Evolutionary conservation across 2,888 invertebrate genomes (phyloP).

Genomic region (Parascotia fuliginaria): DNA sequence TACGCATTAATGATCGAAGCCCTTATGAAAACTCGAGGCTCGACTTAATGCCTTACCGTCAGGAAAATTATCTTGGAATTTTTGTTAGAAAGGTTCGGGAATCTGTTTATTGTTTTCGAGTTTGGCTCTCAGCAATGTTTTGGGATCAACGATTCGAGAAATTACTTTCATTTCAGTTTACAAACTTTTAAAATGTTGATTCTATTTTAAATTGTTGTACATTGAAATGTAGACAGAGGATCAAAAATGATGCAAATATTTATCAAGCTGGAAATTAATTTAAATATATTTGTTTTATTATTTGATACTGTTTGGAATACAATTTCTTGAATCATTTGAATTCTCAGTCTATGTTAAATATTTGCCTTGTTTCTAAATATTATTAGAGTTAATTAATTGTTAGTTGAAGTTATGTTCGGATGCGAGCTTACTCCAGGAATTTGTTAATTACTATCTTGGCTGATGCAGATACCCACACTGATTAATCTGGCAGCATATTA

Average conservation of each 20-base stretch:
- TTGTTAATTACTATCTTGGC: no score
- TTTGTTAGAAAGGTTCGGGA: conserved; percentile 52
- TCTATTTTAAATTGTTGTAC: conserved; percentile 42
- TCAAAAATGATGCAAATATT: conserved; percentile 37
- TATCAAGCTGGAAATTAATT: conserved; percentile 33
- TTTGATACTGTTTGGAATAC: background rate
- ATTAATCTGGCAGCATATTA: no score
- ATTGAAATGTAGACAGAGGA: conserved; percentile 32
- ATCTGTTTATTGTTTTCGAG: conserved; percentile 70
- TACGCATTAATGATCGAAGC: conserved; percentile 21
- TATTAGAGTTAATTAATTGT: background rate
- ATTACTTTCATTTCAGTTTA: conserved; percentile 57
- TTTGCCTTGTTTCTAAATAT: background rate
- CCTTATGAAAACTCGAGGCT: conserved; percentile 40
- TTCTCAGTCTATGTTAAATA: background rate
- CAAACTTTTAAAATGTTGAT: conserved; percentile 52
- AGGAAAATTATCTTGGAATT: conserved; percentile 62
- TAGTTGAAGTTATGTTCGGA: no score
- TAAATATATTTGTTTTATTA: conserved; percentile 20
- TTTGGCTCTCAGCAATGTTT: conserved; percentile 61
- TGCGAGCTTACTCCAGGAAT: no score
- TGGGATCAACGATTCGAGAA: conserved; percentile 59
- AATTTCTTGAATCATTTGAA: background rate
- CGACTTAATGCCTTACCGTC: conserved; percentile 54
- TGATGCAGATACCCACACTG: no score